Evolutionary conservation across 2,797 vertebrate species (phyloP).

Genomic region (Crocidura indochinensis): DNA sequence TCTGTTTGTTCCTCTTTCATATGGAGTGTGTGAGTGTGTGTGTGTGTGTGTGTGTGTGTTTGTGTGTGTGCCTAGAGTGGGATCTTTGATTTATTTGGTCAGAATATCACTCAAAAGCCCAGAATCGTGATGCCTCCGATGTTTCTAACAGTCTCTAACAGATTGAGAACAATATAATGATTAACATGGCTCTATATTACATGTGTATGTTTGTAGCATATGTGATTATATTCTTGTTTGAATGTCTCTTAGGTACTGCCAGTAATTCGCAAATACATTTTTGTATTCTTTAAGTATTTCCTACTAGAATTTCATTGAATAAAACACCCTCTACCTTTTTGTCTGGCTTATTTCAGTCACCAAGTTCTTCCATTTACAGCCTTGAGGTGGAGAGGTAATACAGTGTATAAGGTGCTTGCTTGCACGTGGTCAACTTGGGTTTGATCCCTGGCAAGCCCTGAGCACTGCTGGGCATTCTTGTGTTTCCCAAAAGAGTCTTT

Average conservation of each 20-base stretch:
- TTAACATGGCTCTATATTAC: not conserved
- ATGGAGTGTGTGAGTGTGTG: not conserved
- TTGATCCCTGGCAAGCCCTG: too few relatives aligned
- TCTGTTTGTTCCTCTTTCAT: constrained; percentile 33
- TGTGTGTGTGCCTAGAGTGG: not conserved
- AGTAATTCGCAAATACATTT: constrained; percentile 26
- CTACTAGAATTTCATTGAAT: not conserved
- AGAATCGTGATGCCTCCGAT: too few relatives aligned
- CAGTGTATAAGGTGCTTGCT: too few relatives aligned
- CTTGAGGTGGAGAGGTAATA: too few relatives aligned
- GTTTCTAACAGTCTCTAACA: constrained; percentile 4
- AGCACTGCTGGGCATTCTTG: too few relatives aligned
- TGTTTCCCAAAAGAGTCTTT: constrained; percentile 30
- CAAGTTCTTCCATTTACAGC: too few relatives aligned
- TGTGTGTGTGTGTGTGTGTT: too few relatives aligned
- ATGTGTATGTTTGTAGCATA: constrained; percentile 13
- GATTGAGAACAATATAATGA: not conserved
- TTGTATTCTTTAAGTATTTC: constrained; percentile 13
- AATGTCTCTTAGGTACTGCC: not conserved
- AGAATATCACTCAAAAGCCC: not conserved
- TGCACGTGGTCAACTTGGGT: too few relatives aligned
- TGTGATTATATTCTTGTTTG: not conserved
- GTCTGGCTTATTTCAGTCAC: not conserved
- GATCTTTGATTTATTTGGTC: constrained; percentile 27
- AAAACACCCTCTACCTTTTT: constrained; percentile 10